Conservation (phyloP, 2,888 invertebrate genomes). For the Oscheius onirici region DNA sequence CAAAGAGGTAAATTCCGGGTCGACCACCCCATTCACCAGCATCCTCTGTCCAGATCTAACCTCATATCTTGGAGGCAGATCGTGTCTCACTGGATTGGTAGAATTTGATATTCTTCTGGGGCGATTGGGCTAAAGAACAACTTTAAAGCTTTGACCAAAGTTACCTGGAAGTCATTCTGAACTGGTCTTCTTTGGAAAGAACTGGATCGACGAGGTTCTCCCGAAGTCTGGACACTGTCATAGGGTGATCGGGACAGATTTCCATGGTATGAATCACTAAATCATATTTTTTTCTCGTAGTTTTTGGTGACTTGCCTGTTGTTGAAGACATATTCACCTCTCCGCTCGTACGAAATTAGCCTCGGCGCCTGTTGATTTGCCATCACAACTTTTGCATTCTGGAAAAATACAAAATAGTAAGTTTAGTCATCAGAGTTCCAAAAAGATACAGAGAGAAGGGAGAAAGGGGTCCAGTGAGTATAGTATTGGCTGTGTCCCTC, state of each 20-base stretch:
- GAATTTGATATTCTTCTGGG: slow-evolving; percentile 18
- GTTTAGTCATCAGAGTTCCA: too few relatives aligned
- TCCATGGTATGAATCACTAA: slow-evolving; percentile 12
- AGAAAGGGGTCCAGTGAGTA: too few relatives aligned
- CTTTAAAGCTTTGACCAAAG: too few relatives aligned
- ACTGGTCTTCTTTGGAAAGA: slow-evolving; percentile 16
- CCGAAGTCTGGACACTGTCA: not conserved
- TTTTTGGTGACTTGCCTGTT: not conserved
- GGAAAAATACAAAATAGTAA: not conserved
- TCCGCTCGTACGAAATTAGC: slow-evolving; percentile 19
- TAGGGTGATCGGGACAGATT: slow-evolving; percentile 8
- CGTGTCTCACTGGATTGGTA: not conserved
- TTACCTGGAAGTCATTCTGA: slow-evolving; percentile 5
- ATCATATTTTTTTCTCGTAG: not conserved
- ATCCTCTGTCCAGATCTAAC: not conserved
- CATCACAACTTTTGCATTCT: slow-evolving; percentile 9
- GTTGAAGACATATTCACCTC: slow-evolving; percentile 16
- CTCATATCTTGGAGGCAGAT: not conserved
- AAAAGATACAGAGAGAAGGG: too few relatives aligned
- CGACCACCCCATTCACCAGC: slow-evolving; percentile 17
- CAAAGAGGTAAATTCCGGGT: not conserved
- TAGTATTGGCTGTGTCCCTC: too few relatives aligned
- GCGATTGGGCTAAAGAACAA: not conserved
- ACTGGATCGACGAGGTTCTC: slow-evolving; percentile 6
- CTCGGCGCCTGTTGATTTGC: slow-evolving; percentile 13